These are phyloP conservation scores for Phortica magna DNA, from an alignment of 2,888 invertebrate genomes.

Conservation along the genomic window DNA sequence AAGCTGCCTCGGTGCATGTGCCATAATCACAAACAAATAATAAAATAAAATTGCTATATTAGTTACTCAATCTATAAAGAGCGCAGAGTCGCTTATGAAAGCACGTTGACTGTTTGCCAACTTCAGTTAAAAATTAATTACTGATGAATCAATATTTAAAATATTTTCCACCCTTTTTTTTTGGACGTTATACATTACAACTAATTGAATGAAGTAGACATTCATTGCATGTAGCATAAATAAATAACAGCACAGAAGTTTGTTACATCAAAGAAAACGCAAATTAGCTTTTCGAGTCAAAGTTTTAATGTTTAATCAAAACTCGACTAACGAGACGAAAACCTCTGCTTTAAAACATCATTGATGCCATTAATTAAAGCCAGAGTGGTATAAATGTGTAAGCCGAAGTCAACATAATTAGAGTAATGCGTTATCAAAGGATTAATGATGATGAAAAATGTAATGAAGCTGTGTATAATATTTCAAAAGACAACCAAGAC, in stretches of 20 bases:
- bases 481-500: neutral
- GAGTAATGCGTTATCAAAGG: constrained; percentile 1
- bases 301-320: neutral
- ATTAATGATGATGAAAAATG: neutral
- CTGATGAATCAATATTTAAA: too few species aligned
- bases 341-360: neutral
- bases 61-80: too few species aligned
- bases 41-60: too few species aligned
- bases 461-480: neutral
- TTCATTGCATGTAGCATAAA: too few species aligned
- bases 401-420: neutral
- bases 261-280: neutral
- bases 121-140: too few species aligned
- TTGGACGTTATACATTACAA: too few species aligned
- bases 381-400: neutral
- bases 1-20: too few species aligned
- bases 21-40: too few species aligned
- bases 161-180: too few species aligned
- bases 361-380: neutral
- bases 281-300: neutral
- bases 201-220: too few species aligned
- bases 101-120: too few species aligned
- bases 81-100: too few species aligned
- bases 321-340: neutral
- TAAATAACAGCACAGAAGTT: neutral